phyloP scores from a whole-genome alignment of 2,113 vertebrate species.

The Phrynosoma platyrhinos region DNA sequence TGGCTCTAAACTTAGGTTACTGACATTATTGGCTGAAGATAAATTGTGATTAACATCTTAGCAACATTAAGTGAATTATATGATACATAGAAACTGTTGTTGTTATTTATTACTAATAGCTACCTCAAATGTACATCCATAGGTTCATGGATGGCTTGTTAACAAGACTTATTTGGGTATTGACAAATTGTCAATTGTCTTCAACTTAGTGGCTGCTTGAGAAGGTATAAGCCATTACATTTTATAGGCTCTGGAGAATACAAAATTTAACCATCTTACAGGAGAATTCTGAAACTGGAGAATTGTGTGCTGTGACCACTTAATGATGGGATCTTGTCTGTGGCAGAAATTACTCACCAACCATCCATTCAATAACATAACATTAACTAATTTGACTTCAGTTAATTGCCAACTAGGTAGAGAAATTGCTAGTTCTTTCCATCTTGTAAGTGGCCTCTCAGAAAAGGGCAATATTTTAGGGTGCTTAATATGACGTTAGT shows the following conservation, averaged over 20 bases:
- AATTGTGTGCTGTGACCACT: neutral
- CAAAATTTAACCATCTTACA: neutral
- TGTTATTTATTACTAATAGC: neutral
- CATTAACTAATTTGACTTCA: no score
- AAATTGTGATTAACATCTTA: constrained; percentile 30
- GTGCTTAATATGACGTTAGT: no score
- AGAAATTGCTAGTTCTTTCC: no score
- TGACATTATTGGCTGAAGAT: constrained; percentile 44
- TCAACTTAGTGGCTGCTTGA: neutral
- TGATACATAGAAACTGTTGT: neutral
- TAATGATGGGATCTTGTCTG: neutral
- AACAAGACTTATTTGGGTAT: neutral
- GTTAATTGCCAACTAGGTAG: no score
- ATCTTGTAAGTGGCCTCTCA: no score
- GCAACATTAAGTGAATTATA: constrained; percentile 19
- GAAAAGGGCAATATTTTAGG: no score
- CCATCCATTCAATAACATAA: no score
- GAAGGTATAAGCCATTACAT: neutral
- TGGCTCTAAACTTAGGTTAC: constrained; percentile 22
- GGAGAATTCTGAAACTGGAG: neutral
- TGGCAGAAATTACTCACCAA: neutral
- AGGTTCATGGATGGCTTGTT: constrained; percentile 19
- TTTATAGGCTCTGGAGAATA: neutral
- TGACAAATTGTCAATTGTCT: neutral
- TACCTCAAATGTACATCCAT: neutral